Evolutionary conservation across 1,140 invertebrate genomes (phyloP).

Genomic region (Sinella curviseta): DNA sequence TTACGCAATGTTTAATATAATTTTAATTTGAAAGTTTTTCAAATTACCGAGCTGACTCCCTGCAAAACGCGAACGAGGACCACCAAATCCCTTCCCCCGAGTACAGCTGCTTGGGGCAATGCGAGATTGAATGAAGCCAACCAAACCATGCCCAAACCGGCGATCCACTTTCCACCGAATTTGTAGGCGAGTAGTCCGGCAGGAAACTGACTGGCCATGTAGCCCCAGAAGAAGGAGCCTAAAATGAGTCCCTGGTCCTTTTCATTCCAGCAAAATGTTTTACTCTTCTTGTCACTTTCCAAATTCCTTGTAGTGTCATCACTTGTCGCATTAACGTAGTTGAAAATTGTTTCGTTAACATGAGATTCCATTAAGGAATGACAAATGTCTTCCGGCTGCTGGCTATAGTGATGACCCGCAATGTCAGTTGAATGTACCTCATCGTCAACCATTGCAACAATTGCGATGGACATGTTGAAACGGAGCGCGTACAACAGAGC

Average conservation of each 20-base stretch:
- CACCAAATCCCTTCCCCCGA: conserved; percentile 62
- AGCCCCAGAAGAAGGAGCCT: conserved; percentile 72
- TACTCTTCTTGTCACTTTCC: neutral
- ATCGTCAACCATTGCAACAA: conserved; percentile 22
- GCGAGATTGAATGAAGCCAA: conserved; percentile 70
- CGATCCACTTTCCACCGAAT: conserved; percentile 71
- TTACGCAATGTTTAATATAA: neutral
- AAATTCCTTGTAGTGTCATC: neutral
- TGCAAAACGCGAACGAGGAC: conserved; percentile 69
- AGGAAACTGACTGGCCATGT: conserved; percentile 70
- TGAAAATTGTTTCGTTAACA: too few relatives aligned
- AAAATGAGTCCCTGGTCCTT: conserved; percentile 66
- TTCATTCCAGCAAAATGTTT: conserved; percentile 60
- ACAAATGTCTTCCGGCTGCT: neutral
- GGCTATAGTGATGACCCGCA: neutral
- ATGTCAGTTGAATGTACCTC: neutral
- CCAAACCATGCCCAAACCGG: conserved; percentile 68
- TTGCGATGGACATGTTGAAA: conserved; percentile 15
- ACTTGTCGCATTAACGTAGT: neutral
- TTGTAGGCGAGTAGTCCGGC: conserved; percentile 72
- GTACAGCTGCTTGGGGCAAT: conserved; percentile 69
- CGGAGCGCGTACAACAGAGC: neutral
- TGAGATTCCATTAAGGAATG: too few relatives aligned
- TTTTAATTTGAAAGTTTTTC: too few relatives aligned
- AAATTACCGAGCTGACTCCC: conserved; percentile 71